Evolutionary conservation across 2,113 vertebrate species (phyloP).

Genomic region (Grammomys dolichurus): DNA sequence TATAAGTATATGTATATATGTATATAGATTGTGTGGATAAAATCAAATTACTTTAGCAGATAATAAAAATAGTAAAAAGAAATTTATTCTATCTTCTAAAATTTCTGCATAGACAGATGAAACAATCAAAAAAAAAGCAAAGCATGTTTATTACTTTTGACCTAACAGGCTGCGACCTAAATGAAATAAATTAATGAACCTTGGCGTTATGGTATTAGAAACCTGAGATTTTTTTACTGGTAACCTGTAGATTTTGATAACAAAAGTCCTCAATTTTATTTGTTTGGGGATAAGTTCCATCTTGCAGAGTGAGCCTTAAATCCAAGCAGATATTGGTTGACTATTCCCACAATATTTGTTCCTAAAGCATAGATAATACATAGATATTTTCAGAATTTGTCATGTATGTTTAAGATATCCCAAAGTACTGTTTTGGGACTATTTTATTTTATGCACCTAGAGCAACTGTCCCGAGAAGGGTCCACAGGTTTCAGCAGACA

Average conservation of each 20-base stretch:
- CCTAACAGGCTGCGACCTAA: not conserved
- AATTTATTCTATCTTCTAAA: not conserved
- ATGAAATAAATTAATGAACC: not conserved
- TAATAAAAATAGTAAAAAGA: not conserved
- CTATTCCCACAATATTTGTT: not conserved
- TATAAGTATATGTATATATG: not conserved
- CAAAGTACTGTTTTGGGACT: not conserved
- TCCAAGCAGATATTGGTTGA: not conserved
- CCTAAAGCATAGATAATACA: not conserved
- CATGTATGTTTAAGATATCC: not conserved
- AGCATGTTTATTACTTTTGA: not conserved
- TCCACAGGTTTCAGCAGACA: not conserved
- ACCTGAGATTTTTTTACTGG: constrained; percentile 1
- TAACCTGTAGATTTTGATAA: not conserved
- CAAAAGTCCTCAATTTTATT: not conserved
- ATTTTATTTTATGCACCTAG: constrained; percentile 37
- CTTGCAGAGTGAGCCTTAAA: not conserved
- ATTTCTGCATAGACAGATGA: not conserved
- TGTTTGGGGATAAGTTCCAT: not conserved
- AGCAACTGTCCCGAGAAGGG: not conserved
- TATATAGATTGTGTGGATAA: not conserved
- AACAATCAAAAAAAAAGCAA: not conserved
- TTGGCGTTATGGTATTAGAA: not conserved
- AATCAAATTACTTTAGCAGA: not conserved
- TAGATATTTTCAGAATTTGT: not conserved